These are phyloP conservation scores for Phenganax stokvisi DNA, from an alignment of 92 coral and sea anemone species.

Conservation along the genomic window DNA sequence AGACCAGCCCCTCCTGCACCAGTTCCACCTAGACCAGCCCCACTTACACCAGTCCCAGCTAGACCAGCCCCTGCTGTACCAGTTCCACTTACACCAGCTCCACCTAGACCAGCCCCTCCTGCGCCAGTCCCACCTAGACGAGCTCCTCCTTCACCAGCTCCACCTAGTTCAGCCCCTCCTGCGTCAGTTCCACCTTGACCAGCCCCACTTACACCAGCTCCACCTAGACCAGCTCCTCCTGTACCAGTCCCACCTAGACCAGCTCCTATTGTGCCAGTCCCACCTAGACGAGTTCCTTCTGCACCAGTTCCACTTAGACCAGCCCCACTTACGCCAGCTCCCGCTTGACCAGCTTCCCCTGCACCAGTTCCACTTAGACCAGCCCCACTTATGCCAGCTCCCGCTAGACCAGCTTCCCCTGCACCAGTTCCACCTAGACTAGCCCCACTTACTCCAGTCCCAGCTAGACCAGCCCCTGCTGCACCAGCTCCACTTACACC, in stretches of 20 bases:
- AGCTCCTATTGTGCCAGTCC: not conserved
- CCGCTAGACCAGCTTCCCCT: not conserved
- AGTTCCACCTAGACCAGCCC: not conserved
- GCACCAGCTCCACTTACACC: not conserved
- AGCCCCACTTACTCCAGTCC: not conserved
- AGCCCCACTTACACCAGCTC: not conserved
- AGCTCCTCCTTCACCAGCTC: not conserved
- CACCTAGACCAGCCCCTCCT: too few relatives aligned
- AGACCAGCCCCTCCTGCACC: not conserved
- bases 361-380: not conserved
- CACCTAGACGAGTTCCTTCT: not conserved
- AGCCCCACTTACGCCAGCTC: not conserved
- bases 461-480: not conserved
- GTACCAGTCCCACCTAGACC: not conserved
- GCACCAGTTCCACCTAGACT: conserved; percentile 1
- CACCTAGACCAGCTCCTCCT: not conserved
- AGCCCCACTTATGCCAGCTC: not conserved
- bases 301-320: conserved; percentile 6
- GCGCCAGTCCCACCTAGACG: conserved; percentile 15
- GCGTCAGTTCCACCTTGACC: not conserved
- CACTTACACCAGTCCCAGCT: not conserved
- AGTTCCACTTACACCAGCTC: not conserved
- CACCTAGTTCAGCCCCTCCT: not conserved
- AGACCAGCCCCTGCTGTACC: not conserved
- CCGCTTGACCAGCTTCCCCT: not conserved